Evolutionary conservation across 2,797 vertebrate species (phyloP).

Genomic region (Pipistrellus pygmaeus): DNA sequence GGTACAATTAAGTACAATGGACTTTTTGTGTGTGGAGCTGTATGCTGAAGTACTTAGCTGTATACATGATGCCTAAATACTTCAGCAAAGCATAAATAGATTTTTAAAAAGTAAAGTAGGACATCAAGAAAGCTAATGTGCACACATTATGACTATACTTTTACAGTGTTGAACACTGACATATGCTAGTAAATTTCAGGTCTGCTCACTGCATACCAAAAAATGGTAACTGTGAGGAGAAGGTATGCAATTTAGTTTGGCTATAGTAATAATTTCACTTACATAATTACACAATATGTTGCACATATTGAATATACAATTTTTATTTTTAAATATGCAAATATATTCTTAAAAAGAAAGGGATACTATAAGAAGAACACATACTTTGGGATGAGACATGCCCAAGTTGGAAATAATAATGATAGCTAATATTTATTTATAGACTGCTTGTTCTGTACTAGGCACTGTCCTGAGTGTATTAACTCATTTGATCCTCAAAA

Average conservation of each 20-base stretch:
- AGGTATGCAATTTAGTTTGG: neutral
- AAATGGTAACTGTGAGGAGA: neutral
- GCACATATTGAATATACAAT: neutral
- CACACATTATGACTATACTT: neutral
- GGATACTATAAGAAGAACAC: neutral
- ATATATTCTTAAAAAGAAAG: neutral
- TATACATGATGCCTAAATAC: neutral
- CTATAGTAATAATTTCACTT: neutral
- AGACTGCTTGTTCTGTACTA: neutral
- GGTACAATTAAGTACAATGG: neutral
- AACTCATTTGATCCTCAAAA: neutral
- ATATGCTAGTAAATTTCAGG: neutral
- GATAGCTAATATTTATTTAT: neutral
- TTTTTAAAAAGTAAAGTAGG: neutral
- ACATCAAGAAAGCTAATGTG: neutral
- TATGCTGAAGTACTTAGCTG: neutral
- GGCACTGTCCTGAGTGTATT: neutral
- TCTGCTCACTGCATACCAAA: too few species aligned
- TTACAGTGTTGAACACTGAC: neutral
- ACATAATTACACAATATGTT: neutral
- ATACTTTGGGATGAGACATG: conserved; percentile 16
- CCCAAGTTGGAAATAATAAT: neutral
- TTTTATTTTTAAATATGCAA: neutral
- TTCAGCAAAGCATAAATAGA: conserved; percentile 32
- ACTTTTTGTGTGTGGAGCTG: neutral